Percentiles rank a stretch among this genome's conserved stretches.
Evolutionary conservation across 2,113 vertebrate genomes (phyloP).

Genomic region (Nerophis lumbriciformis): DNA sequence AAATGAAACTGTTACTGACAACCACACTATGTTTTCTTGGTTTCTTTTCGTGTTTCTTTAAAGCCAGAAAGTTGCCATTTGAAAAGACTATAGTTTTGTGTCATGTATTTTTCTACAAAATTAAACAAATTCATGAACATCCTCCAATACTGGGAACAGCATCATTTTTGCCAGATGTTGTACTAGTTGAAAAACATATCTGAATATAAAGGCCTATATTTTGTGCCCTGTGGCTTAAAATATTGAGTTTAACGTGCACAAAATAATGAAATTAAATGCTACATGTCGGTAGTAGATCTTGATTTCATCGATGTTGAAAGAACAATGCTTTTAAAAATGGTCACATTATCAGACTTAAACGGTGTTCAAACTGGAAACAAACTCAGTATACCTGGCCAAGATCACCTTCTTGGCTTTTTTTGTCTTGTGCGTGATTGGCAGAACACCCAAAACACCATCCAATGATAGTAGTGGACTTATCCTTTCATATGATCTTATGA

Average conservation of each 20-base stretch:
- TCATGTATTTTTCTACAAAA: no score
- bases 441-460: neutral
- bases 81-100: no score
- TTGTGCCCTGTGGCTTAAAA: neutral
- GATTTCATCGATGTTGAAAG: neutral
- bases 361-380: neutral
- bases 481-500: slow-evolving; percentile 5
- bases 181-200: neutral
- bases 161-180: no score
- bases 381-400: neutral
- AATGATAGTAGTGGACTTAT: neutral
- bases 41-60: no score
- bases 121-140: no score
- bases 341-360: neutral
- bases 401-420: neutral
- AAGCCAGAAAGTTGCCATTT: no score
- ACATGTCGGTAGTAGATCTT: neutral
- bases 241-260: neutral
- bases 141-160: no score
- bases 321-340: neutral
- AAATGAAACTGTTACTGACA: no score
- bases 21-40: no score
- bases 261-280: neutral
- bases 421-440: neutral
- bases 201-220: neutral